These are phyloP conservation scores for Neoitamus cyanurus DNA, from an alignment of 2,888 invertebrate species.

Conservation along the genomic window DNA sequence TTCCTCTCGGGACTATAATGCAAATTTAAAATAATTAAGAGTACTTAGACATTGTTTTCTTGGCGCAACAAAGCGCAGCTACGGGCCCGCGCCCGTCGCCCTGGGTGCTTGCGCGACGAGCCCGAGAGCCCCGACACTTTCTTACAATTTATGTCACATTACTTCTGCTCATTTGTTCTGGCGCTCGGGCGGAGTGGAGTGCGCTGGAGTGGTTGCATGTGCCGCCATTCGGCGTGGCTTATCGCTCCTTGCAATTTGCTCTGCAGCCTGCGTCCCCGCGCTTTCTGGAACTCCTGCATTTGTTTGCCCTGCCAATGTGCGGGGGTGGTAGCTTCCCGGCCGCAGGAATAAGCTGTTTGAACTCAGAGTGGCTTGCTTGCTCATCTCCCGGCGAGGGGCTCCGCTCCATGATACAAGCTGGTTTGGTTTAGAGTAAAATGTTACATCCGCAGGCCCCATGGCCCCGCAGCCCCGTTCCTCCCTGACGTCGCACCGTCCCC, in stretches of 20 bases:
- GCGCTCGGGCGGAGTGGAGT: neutral
- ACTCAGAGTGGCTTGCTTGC: neutral
- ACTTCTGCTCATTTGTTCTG: constrained; percentile 33
- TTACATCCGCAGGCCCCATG: neutral
- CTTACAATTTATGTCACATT: constrained; percentile 32
- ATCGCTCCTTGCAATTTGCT: neutral
- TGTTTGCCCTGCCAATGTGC: neutral
- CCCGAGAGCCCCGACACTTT: neutral
- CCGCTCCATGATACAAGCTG: neutral
- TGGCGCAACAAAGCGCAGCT: constrained; percentile 4
- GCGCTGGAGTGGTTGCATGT: neutral
- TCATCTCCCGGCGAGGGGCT: neutral
- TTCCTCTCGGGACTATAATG: constrained; percentile 42
- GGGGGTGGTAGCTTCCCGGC: neutral
- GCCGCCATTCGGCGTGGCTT: neutral
- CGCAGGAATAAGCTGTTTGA: neutral
- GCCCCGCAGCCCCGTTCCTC: neutral
- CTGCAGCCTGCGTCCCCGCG: neutral
- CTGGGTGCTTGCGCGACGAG: neutral
- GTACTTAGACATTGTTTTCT: constrained; percentile 41
- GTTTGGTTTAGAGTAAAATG: constrained; percentile 18
- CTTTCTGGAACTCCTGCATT: neutral
- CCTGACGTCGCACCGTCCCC: neutral
- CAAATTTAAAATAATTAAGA: constrained; percentile 51
- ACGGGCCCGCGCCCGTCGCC: neutral